Evolutionary conservation across 2,888 invertebrate genomes (phyloP).

Genomic region (Netelia fuscicornis): DNA sequence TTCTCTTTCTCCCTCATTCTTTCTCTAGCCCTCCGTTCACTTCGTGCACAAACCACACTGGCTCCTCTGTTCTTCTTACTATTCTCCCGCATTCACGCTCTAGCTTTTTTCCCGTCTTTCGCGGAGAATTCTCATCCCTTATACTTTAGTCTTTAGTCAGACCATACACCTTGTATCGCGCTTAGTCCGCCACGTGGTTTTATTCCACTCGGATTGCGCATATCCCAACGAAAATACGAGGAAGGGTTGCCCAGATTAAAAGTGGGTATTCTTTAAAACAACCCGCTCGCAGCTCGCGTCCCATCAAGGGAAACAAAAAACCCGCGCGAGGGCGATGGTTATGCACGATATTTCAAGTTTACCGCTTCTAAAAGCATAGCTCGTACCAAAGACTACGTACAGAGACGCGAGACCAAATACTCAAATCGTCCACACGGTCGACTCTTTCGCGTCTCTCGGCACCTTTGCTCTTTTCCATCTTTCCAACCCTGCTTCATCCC

Average conservation of each 20-base stretch:
- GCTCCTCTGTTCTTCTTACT: constrained; percentile 35
- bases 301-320: constrained; percentile 41
- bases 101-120: constrained; percentile 60
- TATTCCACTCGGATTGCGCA: constrained; percentile 75
- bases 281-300: constrained; percentile 59
- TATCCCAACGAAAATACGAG: constrained; percentile 70
- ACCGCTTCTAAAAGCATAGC: background rate
- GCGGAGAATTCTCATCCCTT: constrained; percentile 37
- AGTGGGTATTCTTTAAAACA: constrained; percentile 78
- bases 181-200: constrained; percentile 74
- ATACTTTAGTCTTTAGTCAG: constrained; percentile 55
- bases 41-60: constrained; percentile 52
- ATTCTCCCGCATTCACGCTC: constrained; percentile 50
- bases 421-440: constrained; percentile 3
- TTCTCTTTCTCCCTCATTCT: constrained; percentile 4
- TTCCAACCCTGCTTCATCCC: background rate
- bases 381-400: background rate
- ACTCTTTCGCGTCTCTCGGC: constrained; percentile 8
- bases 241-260: constrained; percentile 79
- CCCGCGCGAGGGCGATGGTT: constrained; percentile 14
- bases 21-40: constrained; percentile 28
- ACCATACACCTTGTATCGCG: constrained; percentile 32
- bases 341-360: constrained; percentile 29
- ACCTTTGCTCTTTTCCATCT: constrained; percentile 4
- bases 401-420: constrained; percentile 2